Evolutionary conservation across 2,888 invertebrate genomes (phyloP), one percentile per base, ranked within the genome.

Genomic region (Schizotus pectinicornis): DNA sequence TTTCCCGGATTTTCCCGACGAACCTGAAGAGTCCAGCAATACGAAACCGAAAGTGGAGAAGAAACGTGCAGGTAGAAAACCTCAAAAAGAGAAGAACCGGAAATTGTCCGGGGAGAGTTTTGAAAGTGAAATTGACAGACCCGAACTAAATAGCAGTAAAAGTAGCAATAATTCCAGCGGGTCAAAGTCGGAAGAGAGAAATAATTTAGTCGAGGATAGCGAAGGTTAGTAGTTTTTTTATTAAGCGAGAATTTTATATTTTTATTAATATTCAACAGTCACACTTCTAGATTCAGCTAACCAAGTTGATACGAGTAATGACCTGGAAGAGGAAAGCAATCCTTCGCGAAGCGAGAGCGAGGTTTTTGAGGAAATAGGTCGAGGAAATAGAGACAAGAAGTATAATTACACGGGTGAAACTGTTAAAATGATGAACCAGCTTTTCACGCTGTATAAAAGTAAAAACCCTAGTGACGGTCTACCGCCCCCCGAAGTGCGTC

Each of bases 401-500:
- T 67, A 66, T 13, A 65, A 54, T 9, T 62, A 45, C 32, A 66
- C 64, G 32, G 70, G 70, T 9, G 55, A 64, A 47, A 64, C 67
- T 31, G 54, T 43, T 6, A 53, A 60, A 45, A 63, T 69, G 64
- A 49, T 68, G 52, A 66, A 66, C 45, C 64, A 62, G 14, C 41
- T 71, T 30, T 68, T 69, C 35, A 55, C 51, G 13, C 43, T 62
- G 33, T 59, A 51, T 46, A 35, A 45, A 39, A 14, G 39, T 11
- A 52, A 41, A 12, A 49, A 43, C 22, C 22, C 22, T 22, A 22
- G 22, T 5, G 22, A 22, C 22, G 22, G 22, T 22, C 5, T 5
- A 5, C 22, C 22, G 3, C 22, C 22, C 5, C 22, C 5, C 22
- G 5, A 22, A 2, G 22, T 3, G 2, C 5, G 22, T 5, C 3